Conservation (phyloP, 2,797 vertebrate species). For the Pterois miles region DNA sequence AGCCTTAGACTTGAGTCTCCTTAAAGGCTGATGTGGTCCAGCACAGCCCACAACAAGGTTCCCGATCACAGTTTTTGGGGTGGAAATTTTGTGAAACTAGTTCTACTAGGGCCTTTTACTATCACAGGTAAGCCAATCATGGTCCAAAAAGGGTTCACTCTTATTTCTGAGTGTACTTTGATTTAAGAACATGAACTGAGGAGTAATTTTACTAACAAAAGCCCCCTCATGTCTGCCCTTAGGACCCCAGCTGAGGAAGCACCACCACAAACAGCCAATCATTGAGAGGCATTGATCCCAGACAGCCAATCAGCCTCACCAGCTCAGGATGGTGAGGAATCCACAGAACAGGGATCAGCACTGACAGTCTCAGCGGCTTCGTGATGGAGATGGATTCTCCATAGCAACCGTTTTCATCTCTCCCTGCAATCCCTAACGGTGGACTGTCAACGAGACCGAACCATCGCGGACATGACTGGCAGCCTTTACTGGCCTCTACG, state of each 20-base stretch:
- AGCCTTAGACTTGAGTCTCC: too few relatives aligned
- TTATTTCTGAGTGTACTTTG: too few relatives aligned
- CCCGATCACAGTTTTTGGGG: too few relatives aligned
- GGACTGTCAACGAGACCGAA: not conserved
- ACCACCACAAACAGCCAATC: slow-evolving; percentile 80
- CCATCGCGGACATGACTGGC: not conserved
- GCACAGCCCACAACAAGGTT: too few relatives aligned
- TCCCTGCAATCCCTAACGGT: not conserved
- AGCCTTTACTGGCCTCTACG: not conserved
- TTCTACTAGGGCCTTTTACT: too few relatives aligned
- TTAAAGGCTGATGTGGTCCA: too few relatives aligned
- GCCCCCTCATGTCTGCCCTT: slow-evolving; percentile 6
- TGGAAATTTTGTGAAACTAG: too few relatives aligned
- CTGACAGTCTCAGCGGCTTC: not conserved
- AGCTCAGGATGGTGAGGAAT: slow-evolving; percentile 14
- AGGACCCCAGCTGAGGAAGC: slow-evolving; percentile 87
- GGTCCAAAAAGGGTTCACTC: too few relatives aligned
- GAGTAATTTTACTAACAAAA: not conserved
- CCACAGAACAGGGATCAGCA: not conserved
- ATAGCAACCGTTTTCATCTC: not conserved
- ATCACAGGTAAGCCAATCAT: too few relatives aligned
- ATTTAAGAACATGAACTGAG: not conserved
- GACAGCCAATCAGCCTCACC: slow-evolving; percentile 25
- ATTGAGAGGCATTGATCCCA: slow-evolving; percentile 81
- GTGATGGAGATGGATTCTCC: not conserved